These are phyloP conservation scores for Steinernema feltiae DNA, from an alignment of 1,140 invertebrate genomes.

Conservation along the genomic window DNA sequence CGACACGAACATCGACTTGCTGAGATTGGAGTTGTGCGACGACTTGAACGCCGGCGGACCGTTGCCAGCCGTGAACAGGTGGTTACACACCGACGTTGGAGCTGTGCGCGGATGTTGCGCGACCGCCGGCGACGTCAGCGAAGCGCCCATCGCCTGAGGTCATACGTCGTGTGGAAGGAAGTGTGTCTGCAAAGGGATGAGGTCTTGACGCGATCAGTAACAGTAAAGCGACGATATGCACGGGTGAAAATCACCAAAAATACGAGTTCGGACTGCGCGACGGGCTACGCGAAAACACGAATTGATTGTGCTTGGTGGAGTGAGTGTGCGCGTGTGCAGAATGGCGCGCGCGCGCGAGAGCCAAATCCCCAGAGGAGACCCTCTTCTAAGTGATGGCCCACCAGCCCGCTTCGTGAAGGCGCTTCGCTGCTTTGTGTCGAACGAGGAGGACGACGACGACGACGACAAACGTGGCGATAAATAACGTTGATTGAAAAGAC, in stretches of 20 bases:
- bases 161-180: not conserved
- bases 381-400: not conserved
- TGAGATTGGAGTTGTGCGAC: slow-evolving; percentile 8
- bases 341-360: not conserved
- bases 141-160: slow-evolving; percentile 19
- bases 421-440: not conserved
- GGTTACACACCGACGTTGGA: slow-evolving; percentile 32
- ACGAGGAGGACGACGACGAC: not conserved
- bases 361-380: slow-evolving; percentile 7
- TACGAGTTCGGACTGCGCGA: not conserved
- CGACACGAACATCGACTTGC: slow-evolving; percentile 19
- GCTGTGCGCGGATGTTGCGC: slow-evolving; percentile 17
- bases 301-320: slow-evolving; percentile 1
- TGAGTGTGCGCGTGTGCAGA: not conserved
- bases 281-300: not conserved
- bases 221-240: no score
- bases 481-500: slow-evolving; percentile 15
- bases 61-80: slow-evolving; percentile 36
- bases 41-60: slow-evolving; percentile 24
- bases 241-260: slow-evolving; percentile 1
- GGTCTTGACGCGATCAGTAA: no score
- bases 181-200: not conserved
- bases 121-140: slow-evolving; percentile 24
- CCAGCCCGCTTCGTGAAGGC: not conserved
- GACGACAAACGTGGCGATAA: slow-evolving; percentile 9